A percentile compares a stretch with the other conserved stretches of the same genome.
These are phyloP conservation scores for Nothura maculosa DNA, from an alignment of 2,797 vertebrate species.

Conservation along the genomic window DNA sequence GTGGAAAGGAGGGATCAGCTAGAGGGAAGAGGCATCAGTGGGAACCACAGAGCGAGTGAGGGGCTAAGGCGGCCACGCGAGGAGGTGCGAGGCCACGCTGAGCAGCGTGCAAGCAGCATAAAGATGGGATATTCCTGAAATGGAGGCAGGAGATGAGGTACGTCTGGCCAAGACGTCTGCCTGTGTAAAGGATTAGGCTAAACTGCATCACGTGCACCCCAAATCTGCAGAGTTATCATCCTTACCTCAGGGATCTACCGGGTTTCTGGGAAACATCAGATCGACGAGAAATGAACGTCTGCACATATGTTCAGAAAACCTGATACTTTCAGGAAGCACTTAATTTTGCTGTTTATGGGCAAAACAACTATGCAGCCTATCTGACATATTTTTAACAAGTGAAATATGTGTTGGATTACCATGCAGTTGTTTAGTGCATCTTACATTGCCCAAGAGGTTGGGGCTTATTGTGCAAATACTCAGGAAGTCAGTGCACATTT, in stretches of 20 bases:
- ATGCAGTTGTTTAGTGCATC: background rate
- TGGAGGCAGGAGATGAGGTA: background rate
- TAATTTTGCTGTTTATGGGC: background rate
- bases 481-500: background rate
- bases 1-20: background rate
- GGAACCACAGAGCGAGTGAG: background rate
- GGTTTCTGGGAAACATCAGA: background rate
- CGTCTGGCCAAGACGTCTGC: background rate
- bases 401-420: background rate
- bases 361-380: background rate
- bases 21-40: background rate
- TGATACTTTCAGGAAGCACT: background rate
- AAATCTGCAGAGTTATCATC: background rate
- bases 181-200: background rate
- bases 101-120: background rate
- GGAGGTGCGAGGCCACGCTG: background rate
- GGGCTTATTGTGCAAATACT: background rate
- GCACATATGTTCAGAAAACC: background rate
- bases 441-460: background rate
- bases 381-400: background rate
- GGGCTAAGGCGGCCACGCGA: background rate
- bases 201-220: background rate
- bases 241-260: background rate
- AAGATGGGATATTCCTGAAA: background rate
- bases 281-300: background rate